Conservation (phyloP, 2,888 invertebrate species). For the Apodemia duryi region DNA sequence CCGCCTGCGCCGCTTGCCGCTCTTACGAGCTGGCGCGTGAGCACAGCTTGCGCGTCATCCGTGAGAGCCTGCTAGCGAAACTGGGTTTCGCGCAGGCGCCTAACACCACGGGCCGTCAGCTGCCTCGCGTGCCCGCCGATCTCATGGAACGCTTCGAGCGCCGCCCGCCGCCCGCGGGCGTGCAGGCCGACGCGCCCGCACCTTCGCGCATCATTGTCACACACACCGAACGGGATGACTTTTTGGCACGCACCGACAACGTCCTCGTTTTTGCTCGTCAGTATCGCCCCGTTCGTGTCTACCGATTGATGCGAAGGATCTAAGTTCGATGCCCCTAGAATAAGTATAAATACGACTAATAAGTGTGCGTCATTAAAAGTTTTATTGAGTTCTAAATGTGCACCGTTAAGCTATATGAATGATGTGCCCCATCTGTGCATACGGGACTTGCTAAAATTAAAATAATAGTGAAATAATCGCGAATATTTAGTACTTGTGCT, state of each 20-base stretch:
- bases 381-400: conserved; percentile 16
- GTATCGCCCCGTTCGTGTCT: conserved; percentile 54
- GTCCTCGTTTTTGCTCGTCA: conserved; percentile 85
- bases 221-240: conserved; percentile 82
- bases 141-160: conserved; percentile 74
- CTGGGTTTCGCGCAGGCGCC: conserved; percentile 81
- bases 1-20: conserved; percentile 76
- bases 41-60: conserved; percentile 81
- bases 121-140: conserved; percentile 79
- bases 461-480: conserved; percentile 5
- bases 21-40: conserved; percentile 78
- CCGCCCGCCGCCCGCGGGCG: conserved; percentile 76
- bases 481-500: conserved; percentile 11
- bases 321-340: conserved; percentile 55
- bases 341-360: conserved; percentile 17
- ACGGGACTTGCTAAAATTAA: conserved; percentile 9
- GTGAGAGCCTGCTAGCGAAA: conserved; percentile 81
- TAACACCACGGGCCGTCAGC: conserved; percentile 79
- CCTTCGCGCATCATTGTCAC: conserved; percentile 71
- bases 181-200: conserved; percentile 80
- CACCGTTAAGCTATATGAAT: conserved; percentile 13
- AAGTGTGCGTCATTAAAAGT: conserved; percentile 15
- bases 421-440: not conserved
- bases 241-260: conserved; percentile 83
- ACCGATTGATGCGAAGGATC: conserved; percentile 33